Evolutionary conservation across 2,888 invertebrate genomes (phyloP), one percentile per base, ranked within the genome.

Genomic region (Dryobotodes eremita): DNA sequence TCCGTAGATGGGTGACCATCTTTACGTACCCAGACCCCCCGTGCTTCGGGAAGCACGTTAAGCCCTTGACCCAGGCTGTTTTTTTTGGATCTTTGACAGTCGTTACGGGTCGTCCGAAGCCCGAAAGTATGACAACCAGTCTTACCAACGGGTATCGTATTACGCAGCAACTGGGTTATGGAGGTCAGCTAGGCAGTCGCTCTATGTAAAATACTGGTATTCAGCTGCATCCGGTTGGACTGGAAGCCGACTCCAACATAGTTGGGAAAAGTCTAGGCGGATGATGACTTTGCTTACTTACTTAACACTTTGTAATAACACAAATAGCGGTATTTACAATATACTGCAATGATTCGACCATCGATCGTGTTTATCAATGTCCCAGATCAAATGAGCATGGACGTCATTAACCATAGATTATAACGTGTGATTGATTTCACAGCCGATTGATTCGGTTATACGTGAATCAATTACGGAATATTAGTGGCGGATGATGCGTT

Each of bases 301-400:
- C 20, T 20, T n/a, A 26, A 26, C 8, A 26, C 2, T 71, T 71
- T 46, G 6, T 48, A 61, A 23, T 71, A n/a, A 68, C 48, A 31
- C 59, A 20, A 42, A 64, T 26, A 69, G 57, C n/a, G 31, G 20
- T 68, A 15, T 23, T 70, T 59, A 7, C 71, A 70, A 15, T 65
- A 59, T 26, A 62, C 8, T 74, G 62, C n/a, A 73, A 76, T 83
- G 68, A 64, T 76, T 74, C 53, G 42, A 64, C 31, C 78, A 84
- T 86, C 73, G 86, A 86, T 86, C 77, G 59, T 83, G 83, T 86
- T 71, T 86, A 84, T 83, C 86, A 77, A 83, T 83, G 71, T 71
- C 59, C 77, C n/a, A 68, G 31, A 74, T 83, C 86, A 71, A 64
- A 84, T 74, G 77, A 77, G 73, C 62, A 83, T 86, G 66, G 66